A percentile compares a stretch with the other conserved stretches of the same genome.
Conservation (phyloP, 2,113 vertebrate species). For the Laterallus jamaicensis region DNA sequence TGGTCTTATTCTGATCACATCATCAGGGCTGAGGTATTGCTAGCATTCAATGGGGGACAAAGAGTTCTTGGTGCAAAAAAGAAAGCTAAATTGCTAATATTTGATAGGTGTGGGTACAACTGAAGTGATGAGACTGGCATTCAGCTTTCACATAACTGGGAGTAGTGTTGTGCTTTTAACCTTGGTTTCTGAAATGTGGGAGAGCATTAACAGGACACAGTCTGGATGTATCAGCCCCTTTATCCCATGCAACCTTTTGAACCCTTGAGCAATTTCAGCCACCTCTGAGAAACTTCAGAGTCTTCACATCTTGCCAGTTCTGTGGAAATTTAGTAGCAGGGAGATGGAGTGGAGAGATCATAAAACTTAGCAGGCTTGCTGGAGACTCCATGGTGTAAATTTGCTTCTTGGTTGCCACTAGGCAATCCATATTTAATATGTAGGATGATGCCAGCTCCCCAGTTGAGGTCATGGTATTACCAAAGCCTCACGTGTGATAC, state of each 20-base stretch:
- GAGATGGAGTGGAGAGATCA: background rate
- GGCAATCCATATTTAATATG: background rate
- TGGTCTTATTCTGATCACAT: background rate
- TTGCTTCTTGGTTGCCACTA: background rate
- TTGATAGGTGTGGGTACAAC: background rate
- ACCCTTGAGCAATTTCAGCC: background rate
- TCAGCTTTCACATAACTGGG: background rate
- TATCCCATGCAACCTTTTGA: background rate
- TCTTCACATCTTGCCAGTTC: background rate
- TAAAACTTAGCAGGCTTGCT: background rate
- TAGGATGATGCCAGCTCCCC: background rate
- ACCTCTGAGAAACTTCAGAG: rapidly evolving
- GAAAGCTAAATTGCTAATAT: background rate
- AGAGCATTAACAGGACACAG: background rate
- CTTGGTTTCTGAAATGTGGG: background rate
- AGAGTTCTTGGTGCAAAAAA: background rate
- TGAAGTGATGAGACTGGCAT: too few species aligned
- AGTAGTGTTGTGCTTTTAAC: background rate
- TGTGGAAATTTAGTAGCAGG: background rate
- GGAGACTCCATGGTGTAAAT: background rate
- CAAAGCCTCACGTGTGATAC: background rate
- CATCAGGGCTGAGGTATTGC: background rate
- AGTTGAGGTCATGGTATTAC: background rate
- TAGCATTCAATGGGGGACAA: background rate
- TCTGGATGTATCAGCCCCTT: background rate